Evolutionary conservation across 2,113 vertebrate genomes (phyloP), one percentile per base, ranked within the genome.

Genomic region (Fregetta grallaria): DNA sequence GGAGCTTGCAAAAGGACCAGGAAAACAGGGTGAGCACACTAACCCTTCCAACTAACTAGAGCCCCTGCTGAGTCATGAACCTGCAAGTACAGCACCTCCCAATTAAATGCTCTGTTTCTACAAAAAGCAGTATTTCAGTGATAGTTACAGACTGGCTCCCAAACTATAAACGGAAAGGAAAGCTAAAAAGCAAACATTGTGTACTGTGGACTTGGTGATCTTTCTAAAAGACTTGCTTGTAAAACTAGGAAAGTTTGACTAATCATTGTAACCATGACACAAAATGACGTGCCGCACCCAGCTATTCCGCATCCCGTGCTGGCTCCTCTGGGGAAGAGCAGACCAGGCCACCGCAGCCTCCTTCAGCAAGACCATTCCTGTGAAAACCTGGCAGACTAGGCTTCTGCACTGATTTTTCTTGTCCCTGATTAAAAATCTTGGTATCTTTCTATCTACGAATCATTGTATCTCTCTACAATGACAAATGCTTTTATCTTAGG

Each of bases 211-310:
- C 36, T 11, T 6, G 12, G 45, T 10, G 47, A 68, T 27, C 15
- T 77, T 61, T 47, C 23, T 47, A 4, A 25, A 80, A n/a, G 10
- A 4, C 2, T 1, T 17, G 18, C 11, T 49, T 67, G 65, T 45
- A 72, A 38, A 72, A 75, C 20, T 2, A 15, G 13, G 29, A 1
- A 56, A 22, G 58, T 73, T 79, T 73, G 93, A 62, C 44, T 21
- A 15, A 32, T 2, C 2, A 0, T 5, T 19, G 9, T 29, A 44
- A 62, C 11, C 0, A 0, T 8, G 59, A 25, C 5, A 9, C 7
- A 29, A 45, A 40, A 3, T 1, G 27, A 47, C 11, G 68, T 1
- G 1, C 16, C 13, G 3, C 63, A 30, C 10, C 10, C 36, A n/a
- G 56, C n/a, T 20, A 6, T 20, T 5, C n/a, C 2, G 0, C 6